Percentiles rank a stretch among this genome's conserved stretches.
Conservation (phyloP, 2,113 vertebrate species). For the Tauraco erythrolophus region DNA sequence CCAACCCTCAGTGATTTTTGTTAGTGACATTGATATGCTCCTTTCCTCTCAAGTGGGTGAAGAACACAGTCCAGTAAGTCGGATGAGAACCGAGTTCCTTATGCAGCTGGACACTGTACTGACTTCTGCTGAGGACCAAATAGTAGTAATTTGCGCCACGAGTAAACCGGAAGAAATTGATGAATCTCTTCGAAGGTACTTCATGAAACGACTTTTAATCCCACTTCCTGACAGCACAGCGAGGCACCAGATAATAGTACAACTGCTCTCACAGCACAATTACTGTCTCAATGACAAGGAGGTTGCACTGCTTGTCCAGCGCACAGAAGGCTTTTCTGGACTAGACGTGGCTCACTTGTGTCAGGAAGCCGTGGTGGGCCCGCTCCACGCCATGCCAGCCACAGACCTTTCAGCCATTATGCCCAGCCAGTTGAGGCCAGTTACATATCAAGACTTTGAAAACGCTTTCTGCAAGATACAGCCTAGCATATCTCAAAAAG, state of each 20-base stretch:
- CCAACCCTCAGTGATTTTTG: slow-evolving; percentile 95
- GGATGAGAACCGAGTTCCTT: slow-evolving; percentile 96
- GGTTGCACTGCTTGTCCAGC: slow-evolving; percentile 95
- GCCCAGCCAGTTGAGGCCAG: slow-evolving; percentile 94
- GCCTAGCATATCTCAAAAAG: slow-evolving; percentile 99
- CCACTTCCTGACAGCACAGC: slow-evolving; percentile 96
- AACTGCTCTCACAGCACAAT: slow-evolving; percentile 99
- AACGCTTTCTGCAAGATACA: slow-evolving; percentile 99
- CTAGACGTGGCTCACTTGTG: slow-evolving; percentile 95
- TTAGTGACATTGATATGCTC: slow-evolving; percentile 96
- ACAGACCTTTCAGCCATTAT: slow-evolving; percentile 93
- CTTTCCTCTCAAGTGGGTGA: slow-evolving; percentile 92
- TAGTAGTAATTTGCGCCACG: slow-evolving; percentile 97
- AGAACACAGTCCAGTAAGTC: slow-evolving; percentile 91
- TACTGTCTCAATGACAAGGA: slow-evolving; percentile 99
- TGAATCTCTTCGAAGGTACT: slow-evolving; percentile 97
- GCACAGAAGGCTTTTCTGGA: slow-evolving; percentile 98
- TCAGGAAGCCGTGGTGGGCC: slow-evolving; percentile 94
- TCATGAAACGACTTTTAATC: slow-evolving; percentile 97
- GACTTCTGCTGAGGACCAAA: slow-evolving; percentile 94
- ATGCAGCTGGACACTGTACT: slow-evolving; percentile 96
- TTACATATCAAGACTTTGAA: slow-evolving; percentile 99
- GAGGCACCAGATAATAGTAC: slow-evolving; percentile 99
- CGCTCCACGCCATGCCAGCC: slow-evolving; percentile 91
- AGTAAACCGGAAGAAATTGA: slow-evolving; percentile 99